Evolutionary conservation across 2,113 vertebrate species (phyloP).

Genomic region (Myotis yumanensis): DNA sequence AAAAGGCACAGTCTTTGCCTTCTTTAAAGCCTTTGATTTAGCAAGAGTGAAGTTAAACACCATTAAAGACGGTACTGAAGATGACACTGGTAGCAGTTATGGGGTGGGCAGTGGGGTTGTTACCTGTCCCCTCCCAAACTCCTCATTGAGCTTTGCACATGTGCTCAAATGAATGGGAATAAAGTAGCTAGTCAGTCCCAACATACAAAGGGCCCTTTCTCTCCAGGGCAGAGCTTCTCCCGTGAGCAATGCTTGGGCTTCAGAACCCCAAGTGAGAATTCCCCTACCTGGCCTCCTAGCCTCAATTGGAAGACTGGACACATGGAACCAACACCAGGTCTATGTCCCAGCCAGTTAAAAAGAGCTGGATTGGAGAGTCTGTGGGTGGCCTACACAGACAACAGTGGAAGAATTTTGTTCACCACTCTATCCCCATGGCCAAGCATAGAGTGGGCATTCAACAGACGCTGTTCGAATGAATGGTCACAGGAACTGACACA

Average conservation of each 20-base stretch:
- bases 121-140: neutral
- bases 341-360: neutral
- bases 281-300: neutral
- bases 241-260: neutral
- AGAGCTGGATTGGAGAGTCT: neutral
- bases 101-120: neutral
- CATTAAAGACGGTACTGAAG: neutral
- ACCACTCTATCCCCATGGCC: neutral
- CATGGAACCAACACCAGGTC: neutral
- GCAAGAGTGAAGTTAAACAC: neutral
- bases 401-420: neutral
- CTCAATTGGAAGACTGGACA: neutral
- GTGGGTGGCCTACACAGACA: neutral
- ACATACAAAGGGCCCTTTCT: neutral
- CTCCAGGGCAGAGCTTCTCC: neutral
- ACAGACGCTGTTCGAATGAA: neutral
- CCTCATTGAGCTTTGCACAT: neutral
- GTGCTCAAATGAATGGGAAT: neutral
- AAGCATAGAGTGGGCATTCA: neutral
- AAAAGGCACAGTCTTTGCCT: neutral
- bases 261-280: neutral
- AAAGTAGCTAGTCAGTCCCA: neutral
- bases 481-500: neutral
- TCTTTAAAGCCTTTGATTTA: neutral
- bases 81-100: too few species aligned